Conservation (phyloP, 2,888 invertebrate genomes). For the Amiota mariae region DNA sequence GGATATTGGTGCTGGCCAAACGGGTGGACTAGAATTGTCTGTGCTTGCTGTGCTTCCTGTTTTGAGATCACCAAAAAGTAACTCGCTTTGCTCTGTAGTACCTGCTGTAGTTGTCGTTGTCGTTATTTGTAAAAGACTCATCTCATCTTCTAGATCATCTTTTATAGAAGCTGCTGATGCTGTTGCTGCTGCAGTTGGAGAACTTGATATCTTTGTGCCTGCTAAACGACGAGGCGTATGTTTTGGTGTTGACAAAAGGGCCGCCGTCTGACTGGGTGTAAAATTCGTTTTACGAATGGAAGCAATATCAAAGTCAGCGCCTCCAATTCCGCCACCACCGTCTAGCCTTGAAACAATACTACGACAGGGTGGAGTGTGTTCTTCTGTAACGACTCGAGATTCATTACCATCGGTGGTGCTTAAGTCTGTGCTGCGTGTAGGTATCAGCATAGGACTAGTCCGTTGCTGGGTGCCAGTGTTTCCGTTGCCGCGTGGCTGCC, state of each 20-base stretch:
- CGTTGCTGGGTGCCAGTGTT: constrained; percentile 78
- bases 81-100: constrained; percentile 50
- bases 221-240: constrained; percentile 60
- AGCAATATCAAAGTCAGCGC: constrained; percentile 61
- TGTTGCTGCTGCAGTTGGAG: constrained; percentile 24
- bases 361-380: constrained; percentile 69
- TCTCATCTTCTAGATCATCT: constrained; percentile 66
- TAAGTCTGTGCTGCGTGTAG: constrained; percentile 63
- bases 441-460: constrained; percentile 78
- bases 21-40: constrained; percentile 55
- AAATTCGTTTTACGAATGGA: constrained; percentile 73
- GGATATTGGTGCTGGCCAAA: constrained; percentile 53
- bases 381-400: constrained; percentile 75
- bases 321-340: constrained; percentile 57
- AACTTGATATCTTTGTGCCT: neutral
- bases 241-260: constrained; percentile 70
- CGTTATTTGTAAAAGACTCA: constrained; percentile 64
- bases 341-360: too few relatives aligned
- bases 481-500: constrained; percentile 79
- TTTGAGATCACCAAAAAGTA: constrained; percentile 49
- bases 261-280: constrained; percentile 73
- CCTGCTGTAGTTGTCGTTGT: constrained; percentile 51
- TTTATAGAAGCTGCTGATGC: constrained; percentile 45
- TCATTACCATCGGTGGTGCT: constrained; percentile 59
- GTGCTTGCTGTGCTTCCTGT: constrained; percentile 58